A percentile compares a stretch with the other conserved stretches of the same genome.
Evolutionary conservation across 2,888 invertebrate genomes (phyloP).

Genomic region (Lordiphosa fenestrarum): DNA sequence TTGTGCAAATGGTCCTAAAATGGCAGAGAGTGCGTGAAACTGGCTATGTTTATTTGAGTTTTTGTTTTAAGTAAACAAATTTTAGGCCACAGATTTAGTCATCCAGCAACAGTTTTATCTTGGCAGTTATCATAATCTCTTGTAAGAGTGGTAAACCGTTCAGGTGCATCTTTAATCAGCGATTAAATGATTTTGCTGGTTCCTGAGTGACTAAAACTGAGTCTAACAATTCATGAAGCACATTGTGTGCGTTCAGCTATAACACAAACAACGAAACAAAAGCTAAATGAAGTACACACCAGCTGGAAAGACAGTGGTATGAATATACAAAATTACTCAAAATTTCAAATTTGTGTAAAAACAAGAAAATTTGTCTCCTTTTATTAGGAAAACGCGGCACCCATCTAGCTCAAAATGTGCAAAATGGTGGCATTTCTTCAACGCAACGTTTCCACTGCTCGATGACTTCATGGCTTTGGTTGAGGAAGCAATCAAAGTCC

Average conservation of each 20-base stretch:
- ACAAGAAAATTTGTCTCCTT: too few relatives aligned
- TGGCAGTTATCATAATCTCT: slow-evolving; percentile 3
- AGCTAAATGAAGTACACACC: slow-evolving; percentile 10
- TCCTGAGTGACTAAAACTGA: slow-evolving; percentile 5
- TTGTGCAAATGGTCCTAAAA: slow-evolving; percentile 11
- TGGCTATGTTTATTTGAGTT: slow-evolving; percentile 5
- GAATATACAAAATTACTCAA: neutral
- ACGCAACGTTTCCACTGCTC: slow-evolving; percentile 20
- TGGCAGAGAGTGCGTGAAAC: slow-evolving; percentile 13
- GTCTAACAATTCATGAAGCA: slow-evolving; percentile 42
- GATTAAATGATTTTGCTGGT: slow-evolving; percentile 43
- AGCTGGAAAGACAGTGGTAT: slow-evolving; percentile 30
- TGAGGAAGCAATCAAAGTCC: slow-evolving; percentile 54
- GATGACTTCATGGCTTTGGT: slow-evolving; percentile 18
- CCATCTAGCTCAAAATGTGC: too few relatives aligned
- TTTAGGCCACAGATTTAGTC: neutral
- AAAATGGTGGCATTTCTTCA: neutral
- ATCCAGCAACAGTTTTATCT: neutral
- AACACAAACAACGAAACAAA: slow-evolving; percentile 42
- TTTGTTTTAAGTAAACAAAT: neutral
- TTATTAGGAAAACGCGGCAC: too few relatives aligned
- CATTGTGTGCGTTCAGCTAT: slow-evolving; percentile 41
- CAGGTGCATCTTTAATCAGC: slow-evolving; percentile 40
- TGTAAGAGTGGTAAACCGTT: slow-evolving; percentile 8
- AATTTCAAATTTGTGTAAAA: too few relatives aligned